Evolutionary conservation across 2,888 invertebrate genomes (phyloP), one percentile per base, ranked within the genome.

Genomic region (Diploptera punctata): DNA sequence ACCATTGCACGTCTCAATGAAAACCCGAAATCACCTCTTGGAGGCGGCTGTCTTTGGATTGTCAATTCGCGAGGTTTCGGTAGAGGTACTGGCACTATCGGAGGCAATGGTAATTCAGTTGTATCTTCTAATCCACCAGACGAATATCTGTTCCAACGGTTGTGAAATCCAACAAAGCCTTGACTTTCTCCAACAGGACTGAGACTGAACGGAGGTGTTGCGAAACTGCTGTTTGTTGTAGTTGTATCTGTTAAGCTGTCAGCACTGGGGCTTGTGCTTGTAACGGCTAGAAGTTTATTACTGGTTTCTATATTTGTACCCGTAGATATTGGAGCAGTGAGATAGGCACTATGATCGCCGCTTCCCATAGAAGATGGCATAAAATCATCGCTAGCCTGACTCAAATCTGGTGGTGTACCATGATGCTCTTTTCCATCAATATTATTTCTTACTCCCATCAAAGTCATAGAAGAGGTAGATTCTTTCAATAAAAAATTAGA

Each of bases 11-110:
- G 89, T 5, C 97, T 89, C 76, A 98, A 85, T 75, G 96, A 97
- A 80, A 98, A 97, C 0, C 98, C 98, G 81, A 98, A 98, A 82
- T 97, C 97, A 76, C 94, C 94, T 71, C 94, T 87, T 0, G 95
- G 94, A 54, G 92, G 90, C 77, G 92, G 92, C 80, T 93, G 93
- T 2, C 94, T 85, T 77, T 90, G 90, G 75, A 97, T 92, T 0
- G 89, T 89, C 67, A 97, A 83, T 65, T 90, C 87, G 76, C 97
- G 86, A 1, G 95, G 90, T 74, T 89, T 87, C 4, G 93, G 93
- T 72, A 93, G 81, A 76, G 87, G 87, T 75, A 93, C 85, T 31
- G 91, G 88, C 76, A 87, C 86, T 67, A 93, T 87, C 26, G 89
- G 87, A 16, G 93, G 94, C 76, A 93, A 82, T 19, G 91, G 92